phyloP scores from a whole-genome alignment of 2,888 invertebrate species.

The Bursaphelenchus okinawaensis region DNA sequence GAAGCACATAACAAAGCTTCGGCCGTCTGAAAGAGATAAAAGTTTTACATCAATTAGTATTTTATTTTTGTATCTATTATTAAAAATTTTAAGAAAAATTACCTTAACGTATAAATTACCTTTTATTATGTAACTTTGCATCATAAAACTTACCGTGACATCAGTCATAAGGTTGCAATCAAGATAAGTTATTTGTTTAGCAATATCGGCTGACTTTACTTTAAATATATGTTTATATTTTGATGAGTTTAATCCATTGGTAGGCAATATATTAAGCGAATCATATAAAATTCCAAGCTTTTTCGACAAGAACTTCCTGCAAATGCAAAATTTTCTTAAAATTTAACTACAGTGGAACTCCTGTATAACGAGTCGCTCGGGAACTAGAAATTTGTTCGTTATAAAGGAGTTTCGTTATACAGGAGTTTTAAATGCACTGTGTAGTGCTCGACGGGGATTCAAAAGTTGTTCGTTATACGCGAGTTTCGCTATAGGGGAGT shows the following conservation, averaged over 20 bases:
- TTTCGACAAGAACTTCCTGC: background rate
- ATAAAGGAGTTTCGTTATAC: too few relatives aligned
- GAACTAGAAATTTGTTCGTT: too few relatives aligned
- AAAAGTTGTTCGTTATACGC: too few relatives aligned
- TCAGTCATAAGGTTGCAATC: constrained; percentile 91
- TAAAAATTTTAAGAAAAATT: background rate
- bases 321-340: too few relatives aligned
- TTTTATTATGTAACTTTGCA: too few relatives aligned
- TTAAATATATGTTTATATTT: constrained; percentile 66
- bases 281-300: background rate
- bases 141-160: constrained; percentile 70
- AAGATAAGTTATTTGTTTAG: constrained; percentile 93
- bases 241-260: constrained; percentile 12
- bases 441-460: too few relatives aligned
- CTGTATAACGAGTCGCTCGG: background rate
- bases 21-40: constrained; percentile 67
- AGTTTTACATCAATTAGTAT: background rate
- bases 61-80: background rate
- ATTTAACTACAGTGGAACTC: too few relatives aligned
- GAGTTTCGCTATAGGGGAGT: too few relatives aligned
- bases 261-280: background rate
- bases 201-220: constrained; percentile 88
- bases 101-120: too few relatives aligned
- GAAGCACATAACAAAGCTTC: constrained; percentile 95
- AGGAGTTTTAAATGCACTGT: too few relatives aligned